phyloP scores from a whole-genome alignment of 2,888 invertebrate species.

The Crematogaster levior region DNA sequence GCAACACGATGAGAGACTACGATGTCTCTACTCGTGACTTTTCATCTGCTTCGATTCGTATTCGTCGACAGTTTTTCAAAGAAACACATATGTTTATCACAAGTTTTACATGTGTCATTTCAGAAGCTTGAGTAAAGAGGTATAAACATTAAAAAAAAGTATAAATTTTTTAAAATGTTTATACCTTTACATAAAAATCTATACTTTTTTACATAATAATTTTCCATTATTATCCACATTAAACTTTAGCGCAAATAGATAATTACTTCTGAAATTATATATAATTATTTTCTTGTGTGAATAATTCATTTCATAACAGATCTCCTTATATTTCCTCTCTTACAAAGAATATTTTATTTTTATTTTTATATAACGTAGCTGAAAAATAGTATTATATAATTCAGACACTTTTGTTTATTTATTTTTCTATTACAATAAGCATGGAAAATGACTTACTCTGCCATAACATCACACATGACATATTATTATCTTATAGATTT shows the following conservation, averaged over 20 bases:
- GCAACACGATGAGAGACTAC: constrained; percentile 1
- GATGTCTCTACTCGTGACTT: not conserved
- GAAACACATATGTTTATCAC: not conserved
- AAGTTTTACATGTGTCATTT: not conserved
- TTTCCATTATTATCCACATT: not conserved
- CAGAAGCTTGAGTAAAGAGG: no score
- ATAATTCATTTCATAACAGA: not conserved
- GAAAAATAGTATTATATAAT: no score
- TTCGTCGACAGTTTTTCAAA: not conserved
- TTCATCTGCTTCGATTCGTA: constrained; percentile 12
- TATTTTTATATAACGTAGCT: constrained; percentile 9
- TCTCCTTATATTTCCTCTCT: not conserved
- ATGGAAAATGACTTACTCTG: not conserved
- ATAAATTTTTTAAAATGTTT: no score
- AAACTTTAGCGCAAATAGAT: not conserved
- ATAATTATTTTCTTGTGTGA: not conserved
- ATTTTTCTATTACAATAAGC: not conserved
- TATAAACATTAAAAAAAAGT: no score
- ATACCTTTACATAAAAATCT: no score
- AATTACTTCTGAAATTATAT: no score
- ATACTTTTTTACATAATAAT: not conserved
- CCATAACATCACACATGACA: not conserved
- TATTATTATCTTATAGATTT: constrained; percentile 12
- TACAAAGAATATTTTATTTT: not conserved
- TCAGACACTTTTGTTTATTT: no score